Percentiles rank a stretch among this genome's conserved stretches.
Evolutionary conservation across 2,888 invertebrate species (phyloP).

Genomic region (Drosophila setosimentum): DNA sequence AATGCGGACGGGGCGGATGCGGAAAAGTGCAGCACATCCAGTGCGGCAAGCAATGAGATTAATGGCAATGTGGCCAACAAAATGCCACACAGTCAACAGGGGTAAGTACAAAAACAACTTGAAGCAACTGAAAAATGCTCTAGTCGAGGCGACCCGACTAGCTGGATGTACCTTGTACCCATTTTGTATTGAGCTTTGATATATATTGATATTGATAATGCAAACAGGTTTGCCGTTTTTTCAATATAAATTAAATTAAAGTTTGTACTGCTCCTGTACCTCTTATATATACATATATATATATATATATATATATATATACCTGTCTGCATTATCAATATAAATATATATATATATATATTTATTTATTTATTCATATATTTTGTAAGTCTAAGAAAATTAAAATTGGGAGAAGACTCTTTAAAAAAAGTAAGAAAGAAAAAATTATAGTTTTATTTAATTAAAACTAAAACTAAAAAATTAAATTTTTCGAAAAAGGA

Average conservation of each 20-base stretch:
- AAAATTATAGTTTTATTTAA: neutral
- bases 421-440: neutral
- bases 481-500: neutral
- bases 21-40: conserved; percentile 57
- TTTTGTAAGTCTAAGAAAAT: neutral
- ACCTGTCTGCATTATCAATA: too few species aligned
- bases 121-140: neutral
- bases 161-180: neutral
- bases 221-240: neutral
- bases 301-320: neutral
- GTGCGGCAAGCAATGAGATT: conserved; percentile 66
- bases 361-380: too few species aligned
- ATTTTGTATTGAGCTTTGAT: neutral
- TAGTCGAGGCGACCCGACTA: neutral
- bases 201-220: neutral
- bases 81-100: conserved; percentile 82
- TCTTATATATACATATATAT: neutral
- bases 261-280: neutral
- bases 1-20: conserved; percentile 40
- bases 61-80: conserved; percentile 80
- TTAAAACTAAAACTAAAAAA: neutral
- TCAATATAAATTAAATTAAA: neutral
- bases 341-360: neutral
- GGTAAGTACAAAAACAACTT: conserved; percentile 73
- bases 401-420: too few species aligned